Evolutionary conservation across 2,888 invertebrate species (phyloP).

Genomic region (Ophion ellenae): DNA sequence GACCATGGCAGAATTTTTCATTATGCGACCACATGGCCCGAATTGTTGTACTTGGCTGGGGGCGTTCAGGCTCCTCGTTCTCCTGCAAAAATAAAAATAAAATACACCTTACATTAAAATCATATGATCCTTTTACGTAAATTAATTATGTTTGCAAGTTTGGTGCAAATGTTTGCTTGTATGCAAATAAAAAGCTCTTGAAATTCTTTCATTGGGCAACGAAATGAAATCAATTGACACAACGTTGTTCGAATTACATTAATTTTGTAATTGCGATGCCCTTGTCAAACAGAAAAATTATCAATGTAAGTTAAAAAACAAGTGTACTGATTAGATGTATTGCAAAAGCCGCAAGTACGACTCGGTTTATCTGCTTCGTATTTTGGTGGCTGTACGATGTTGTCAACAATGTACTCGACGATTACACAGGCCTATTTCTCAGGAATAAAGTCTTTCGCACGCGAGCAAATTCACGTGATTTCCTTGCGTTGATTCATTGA

Average conservation of each 20-base stretch:
- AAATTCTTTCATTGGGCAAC: no score
- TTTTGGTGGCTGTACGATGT: background rate
- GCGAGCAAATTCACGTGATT: slow-evolving; percentile 39
- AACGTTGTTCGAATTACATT: no score
- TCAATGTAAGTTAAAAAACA: slow-evolving; percentile 11
- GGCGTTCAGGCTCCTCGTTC: slow-evolving; percentile 97
- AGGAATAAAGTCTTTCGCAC: slow-evolving; percentile 32
- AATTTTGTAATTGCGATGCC: background rate
- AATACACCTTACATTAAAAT: background rate
- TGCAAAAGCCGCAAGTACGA: background rate
- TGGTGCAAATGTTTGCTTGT: background rate
- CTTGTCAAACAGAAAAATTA: background rate
- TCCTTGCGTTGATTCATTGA: slow-evolving; percentile 23
- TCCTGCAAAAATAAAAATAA: slow-evolving; percentile 87
- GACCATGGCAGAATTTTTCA: slow-evolving; percentile 98
- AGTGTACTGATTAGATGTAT: slow-evolving; percentile 23
- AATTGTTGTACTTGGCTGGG: slow-evolving; percentile 98
- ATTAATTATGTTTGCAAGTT: background rate
- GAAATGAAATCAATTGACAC: no score
- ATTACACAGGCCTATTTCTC: slow-evolving; percentile 22
- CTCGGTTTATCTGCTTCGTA: background rate
- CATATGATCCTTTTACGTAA: background rate
- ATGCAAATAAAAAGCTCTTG: no score
- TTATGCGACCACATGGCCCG: slow-evolving; percentile 98
- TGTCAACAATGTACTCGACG: slow-evolving; percentile 5